Base-by-base conservation (phyloP, 2,888 invertebrate species). In the Drosophila hamatofila region DNA sequence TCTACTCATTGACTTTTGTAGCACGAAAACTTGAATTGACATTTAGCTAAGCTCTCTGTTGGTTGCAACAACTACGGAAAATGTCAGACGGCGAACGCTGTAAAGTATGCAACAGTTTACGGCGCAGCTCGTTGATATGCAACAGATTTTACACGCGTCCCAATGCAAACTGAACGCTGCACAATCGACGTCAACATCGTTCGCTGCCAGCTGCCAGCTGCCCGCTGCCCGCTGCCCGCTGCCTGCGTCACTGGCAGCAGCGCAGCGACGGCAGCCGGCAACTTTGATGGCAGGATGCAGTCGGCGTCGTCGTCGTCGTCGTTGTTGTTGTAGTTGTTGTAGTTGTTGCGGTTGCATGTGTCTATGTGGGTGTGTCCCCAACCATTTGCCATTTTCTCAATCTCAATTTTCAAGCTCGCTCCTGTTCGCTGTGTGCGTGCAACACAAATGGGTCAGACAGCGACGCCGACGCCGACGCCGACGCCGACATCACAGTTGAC, bases 231-330 rank as follows among this genome's bases (percentile, higher is more conserved):
- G 63, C 65, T 39, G 60, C 46, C 60, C 48, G 39, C 65, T 44
- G 63, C 30, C 59, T 67, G 61, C 75, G 78, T 75, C 78, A 75
- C 48, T 61, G 63, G 35, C 59, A 60, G 46, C 72, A 55, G 59
- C 60, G 46, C 72, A 55, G 59, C 60, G 37, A 49, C 46, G 59
- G 59, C 69, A 57, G 73, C 68, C 70, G 75, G 65, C 68, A 67
- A 70, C 72, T 72, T 83, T 80, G 83, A 83, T 77, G 86, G 71
- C 83, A 88, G 86, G 88, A 83, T 88, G 67, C 59, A 65, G 59
- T 63, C 30, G 64, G 27, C 49, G 58, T 42, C 23, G 44, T 4
- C 33, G 52, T 37, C 30, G 57, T 57, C n/a, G 37, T 16, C 8
- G 37, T n/a, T 7, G 42, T 3, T 1, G 25, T 25, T 1, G 23